These are phyloP conservation scores for Allobates femoralis DNA, from an alignment of 2,797 vertebrate species.

Conservation along the genomic window DNA sequence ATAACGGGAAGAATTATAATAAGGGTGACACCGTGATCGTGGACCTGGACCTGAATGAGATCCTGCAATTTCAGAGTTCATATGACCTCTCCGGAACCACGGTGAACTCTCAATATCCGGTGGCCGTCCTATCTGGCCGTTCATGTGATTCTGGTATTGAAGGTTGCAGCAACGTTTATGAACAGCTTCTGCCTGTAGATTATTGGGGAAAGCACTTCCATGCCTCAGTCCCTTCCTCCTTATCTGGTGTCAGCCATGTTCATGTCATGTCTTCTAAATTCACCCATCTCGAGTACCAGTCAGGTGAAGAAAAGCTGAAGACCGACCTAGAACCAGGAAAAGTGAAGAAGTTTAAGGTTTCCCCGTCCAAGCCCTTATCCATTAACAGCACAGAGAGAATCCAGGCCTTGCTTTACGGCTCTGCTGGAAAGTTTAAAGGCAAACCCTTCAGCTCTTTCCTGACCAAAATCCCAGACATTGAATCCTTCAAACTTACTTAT, in stretches of 20 bases:
- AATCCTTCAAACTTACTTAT: no score
- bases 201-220: constrained; percentile 78
- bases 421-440: constrained; percentile 57
- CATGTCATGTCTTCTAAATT: constrained; percentile 69
- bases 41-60: constrained; percentile 74
- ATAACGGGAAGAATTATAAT: constrained; percentile 45
- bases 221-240: constrained; percentile 72
- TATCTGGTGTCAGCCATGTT: constrained; percentile 69
- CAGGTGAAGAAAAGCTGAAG: background rate
- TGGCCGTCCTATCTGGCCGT: constrained; percentile 78
- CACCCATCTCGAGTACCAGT: background rate
- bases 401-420: constrained; percentile 79
- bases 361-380: constrained; percentile 67
- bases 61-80: constrained; percentile 74
- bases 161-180: constrained; percentile 78
- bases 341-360: constrained; percentile 49
- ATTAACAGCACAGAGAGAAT: constrained; percentile 72
- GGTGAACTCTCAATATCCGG: constrained; percentile 70
- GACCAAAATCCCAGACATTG: constrained; percentile 70
- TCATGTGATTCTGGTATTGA: constrained; percentile 73
- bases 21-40: constrained; percentile 43
- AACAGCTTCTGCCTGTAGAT: constrained; percentile 78
- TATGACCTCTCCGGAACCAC: constrained; percentile 73
- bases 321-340: constrained; percentile 33
- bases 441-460: constrained; percentile 75